Conservation (phyloP, 1,140 invertebrate species). For the Drosophila mojavensis region DNA sequence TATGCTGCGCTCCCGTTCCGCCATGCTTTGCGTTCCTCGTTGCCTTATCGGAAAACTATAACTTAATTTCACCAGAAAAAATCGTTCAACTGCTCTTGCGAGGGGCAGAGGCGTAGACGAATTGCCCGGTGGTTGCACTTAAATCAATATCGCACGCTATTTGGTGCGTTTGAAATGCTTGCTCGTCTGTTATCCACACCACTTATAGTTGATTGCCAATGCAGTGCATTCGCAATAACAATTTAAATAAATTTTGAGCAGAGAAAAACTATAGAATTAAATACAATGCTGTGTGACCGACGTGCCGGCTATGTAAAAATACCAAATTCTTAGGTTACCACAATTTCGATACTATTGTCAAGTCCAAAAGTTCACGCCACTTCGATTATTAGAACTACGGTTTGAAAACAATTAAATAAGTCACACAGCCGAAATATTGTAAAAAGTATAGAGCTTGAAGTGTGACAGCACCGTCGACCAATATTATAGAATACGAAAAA, state of each 20-base stretch:
- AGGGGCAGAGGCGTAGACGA: slow-evolving; percentile 15
- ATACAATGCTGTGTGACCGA: slow-evolving; percentile 36
- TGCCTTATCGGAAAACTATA: slow-evolving; percentile 22
- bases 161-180: slow-evolving; percentile 1
- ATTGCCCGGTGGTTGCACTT: background rate
- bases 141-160: slow-evolving; percentile 32
- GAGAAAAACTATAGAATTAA: slow-evolving; percentile 40
- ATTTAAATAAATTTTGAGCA: slow-evolving; percentile 31
- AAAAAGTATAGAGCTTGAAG: background rate
- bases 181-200: background rate
- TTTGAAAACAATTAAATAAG: too few relatives aligned
- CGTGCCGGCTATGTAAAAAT: slow-evolving; percentile 1
- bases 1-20: slow-evolving; percentile 88
- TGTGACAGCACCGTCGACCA: slow-evolving; percentile 2
- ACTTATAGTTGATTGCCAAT: slow-evolving; percentile 4
- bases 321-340: slow-evolving; percentile 9
- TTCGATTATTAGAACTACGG: background rate
- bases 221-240: slow-evolving; percentile 15
- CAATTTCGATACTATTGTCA: too few relatives aligned
- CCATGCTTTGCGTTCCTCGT: slow-evolving; percentile 37
- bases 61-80: slow-evolving; percentile 45
- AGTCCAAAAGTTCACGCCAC: background rate
- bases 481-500: background rate
- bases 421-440: background rate
- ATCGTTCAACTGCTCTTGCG: slow-evolving; percentile 31